Conservation (phyloP, 1,140 invertebrate genomes). For the Macrocentrus cingulum region DNA sequence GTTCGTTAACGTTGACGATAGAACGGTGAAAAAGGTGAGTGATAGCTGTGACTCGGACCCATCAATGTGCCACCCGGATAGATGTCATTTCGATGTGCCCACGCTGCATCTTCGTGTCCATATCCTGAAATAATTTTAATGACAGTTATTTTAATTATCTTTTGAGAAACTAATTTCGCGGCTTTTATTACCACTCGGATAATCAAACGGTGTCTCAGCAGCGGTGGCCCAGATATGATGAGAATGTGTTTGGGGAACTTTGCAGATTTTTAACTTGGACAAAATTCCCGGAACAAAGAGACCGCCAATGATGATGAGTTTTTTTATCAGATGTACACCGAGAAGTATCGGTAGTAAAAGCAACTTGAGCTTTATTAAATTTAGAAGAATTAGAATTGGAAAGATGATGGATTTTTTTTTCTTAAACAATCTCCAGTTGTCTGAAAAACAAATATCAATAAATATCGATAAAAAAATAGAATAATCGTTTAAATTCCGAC, state of each 20-base stretch:
- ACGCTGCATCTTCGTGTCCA: constrained; percentile 47
- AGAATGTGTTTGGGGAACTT: constrained; percentile 49
- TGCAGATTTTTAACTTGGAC: constrained; percentile 66
- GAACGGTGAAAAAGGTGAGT: constrained; percentile 27
- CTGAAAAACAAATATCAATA: too few relatives aligned
- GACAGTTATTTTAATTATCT: background rate
- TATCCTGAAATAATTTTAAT: constrained; percentile 40
- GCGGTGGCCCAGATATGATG: constrained; percentile 47
- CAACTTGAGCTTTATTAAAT: constrained; percentile 66
- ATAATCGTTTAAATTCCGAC: too few relatives aligned
- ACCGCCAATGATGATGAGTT: constrained; percentile 65
- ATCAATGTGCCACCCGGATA: constrained; percentile 29
- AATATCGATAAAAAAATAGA: too few relatives aligned
- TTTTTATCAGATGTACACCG: constrained; percentile 70
- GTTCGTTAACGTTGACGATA: constrained; percentile 29
- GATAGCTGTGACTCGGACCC: constrained; percentile 13
- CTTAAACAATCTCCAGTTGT: constrained; percentile 53
- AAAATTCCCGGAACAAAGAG: constrained; percentile 65
- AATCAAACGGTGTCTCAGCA: constrained; percentile 49
- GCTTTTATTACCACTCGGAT: constrained; percentile 44
- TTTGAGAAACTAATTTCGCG: too few relatives aligned
- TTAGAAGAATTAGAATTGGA: constrained; percentile 64
- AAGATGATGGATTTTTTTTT: constrained; percentile 66
- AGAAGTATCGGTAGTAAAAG: constrained; percentile 66
- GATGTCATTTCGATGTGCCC: constrained; percentile 51